Evolutionary conservation across 2,888 invertebrate species (phyloP).

Genomic region (Hydrotaea diabolus): DNA sequence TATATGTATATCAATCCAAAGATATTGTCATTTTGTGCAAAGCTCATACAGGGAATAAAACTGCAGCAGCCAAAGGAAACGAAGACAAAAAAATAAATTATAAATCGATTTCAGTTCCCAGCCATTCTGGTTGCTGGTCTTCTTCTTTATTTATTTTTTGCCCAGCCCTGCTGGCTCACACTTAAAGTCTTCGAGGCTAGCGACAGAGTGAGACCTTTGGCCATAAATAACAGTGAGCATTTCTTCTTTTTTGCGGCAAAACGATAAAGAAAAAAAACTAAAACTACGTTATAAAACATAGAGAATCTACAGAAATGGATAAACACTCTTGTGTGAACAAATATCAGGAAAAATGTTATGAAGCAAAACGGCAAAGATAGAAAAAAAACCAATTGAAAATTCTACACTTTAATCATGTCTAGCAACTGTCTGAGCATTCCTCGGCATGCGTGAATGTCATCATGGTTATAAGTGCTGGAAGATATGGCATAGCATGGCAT

Average conservation of each 20-base stretch:
- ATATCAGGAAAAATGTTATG: not conserved
- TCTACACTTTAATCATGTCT: conserved; percentile 61
- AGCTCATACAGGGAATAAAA: conserved; percentile 5
- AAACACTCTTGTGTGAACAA: conserved; percentile 39
- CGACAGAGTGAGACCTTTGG: conserved; percentile 12
- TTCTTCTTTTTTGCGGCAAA: conserved; percentile 7
- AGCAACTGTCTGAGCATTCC: conserved; percentile 60
- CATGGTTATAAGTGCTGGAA: not conserved
- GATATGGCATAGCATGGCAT: not conserved
- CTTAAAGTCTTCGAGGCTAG: conserved; percentile 52
- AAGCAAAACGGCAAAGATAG: too few relatives aligned
- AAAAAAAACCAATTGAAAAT: conserved; percentile 32
- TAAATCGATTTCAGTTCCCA: conserved; percentile 64
- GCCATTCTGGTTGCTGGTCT: not conserved
- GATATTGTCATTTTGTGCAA: conserved; percentile 38
- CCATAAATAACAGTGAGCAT: conserved; percentile 55
- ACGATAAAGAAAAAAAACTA: not conserved
- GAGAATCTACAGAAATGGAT: conserved; percentile 25
- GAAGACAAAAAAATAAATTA: conserved; percentile 49
- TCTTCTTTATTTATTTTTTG: not conserved
- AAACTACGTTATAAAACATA: not conserved
- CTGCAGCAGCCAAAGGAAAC: not conserved
- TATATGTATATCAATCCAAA: not conserved
- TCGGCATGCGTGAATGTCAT: conserved; percentile 38
- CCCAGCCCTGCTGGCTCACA: conserved; percentile 10